phyloP scores from a whole-genome alignment of 2,113 vertebrate genomes.

The Daphoenositta chrysoptera region DNA sequence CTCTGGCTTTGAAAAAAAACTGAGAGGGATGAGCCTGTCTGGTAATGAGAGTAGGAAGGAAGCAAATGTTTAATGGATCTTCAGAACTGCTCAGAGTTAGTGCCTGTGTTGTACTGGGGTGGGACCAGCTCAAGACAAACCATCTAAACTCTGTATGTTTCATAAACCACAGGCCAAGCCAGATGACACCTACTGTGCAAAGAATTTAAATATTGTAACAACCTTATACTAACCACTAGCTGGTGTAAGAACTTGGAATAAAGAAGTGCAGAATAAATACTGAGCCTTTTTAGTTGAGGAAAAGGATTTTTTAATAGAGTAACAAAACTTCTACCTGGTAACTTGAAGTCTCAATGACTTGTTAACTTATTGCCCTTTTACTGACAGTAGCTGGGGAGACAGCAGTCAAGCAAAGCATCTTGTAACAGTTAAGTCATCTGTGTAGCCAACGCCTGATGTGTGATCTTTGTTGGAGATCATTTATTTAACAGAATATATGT shows the following conservation, averaged over 20 bases:
- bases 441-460: background rate
- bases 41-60: background rate
- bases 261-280: background rate
- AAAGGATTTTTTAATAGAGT: background rate
- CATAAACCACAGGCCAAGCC: background rate
- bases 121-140: background rate
- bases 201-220: background rate
- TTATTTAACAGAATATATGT: background rate
- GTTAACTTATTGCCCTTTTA: background rate
- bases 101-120: background rate
- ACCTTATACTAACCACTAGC: background rate
- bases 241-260: background rate
- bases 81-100: background rate
- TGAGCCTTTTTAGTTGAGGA: background rate
- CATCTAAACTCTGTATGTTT: background rate
- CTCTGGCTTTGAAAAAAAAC: background rate
- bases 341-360: background rate
- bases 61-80: background rate
- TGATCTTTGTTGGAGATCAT: background rate
- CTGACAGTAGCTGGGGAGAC: background rate
- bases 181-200: background rate
- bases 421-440: background rate
- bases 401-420: background rate
- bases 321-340: background rate
- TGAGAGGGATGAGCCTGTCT: background rate